Conservation (phyloP, 2,888 invertebrate genomes). For the Tryphoninae sp. region DNA sequence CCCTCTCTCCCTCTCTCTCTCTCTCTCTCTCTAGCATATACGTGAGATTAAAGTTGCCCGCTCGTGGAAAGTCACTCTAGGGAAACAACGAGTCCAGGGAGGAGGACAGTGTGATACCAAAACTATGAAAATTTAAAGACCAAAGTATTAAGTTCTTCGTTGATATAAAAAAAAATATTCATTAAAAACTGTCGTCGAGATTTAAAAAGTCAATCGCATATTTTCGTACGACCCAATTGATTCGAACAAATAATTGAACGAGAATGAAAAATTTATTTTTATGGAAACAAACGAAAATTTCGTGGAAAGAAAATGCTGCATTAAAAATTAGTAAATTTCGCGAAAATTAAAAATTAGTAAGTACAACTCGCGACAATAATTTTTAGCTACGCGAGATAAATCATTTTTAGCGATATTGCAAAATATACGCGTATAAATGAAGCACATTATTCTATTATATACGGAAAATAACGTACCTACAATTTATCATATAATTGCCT, state of each 20-base stretch:
- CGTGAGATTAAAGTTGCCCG: constrained; percentile 53
- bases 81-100: constrained; percentile 27
- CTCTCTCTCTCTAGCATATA: background rate
- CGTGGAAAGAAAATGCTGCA: too few species aligned
- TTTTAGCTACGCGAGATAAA: too few species aligned
- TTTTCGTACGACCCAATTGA: too few species aligned
- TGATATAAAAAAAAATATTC: constrained; percentile 3
- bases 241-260: too few species aligned
- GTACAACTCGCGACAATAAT: too few species aligned
- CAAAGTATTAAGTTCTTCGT: constrained; percentile 22
- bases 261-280: too few species aligned
- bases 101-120: constrained; percentile 12
- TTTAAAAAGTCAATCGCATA: too few species aligned
- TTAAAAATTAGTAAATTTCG: too few species aligned
- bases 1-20: background rate
- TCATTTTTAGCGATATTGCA: too few species aligned
- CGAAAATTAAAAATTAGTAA: too few species aligned
- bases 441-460: background rate
- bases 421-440: too few species aligned
- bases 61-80: constrained; percentile 23
- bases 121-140: constrained; percentile 18
- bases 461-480: background rate
- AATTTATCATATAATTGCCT: background rate
- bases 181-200: background rate
- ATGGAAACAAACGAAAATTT: too few species aligned